Conservation (phyloP, 1,140 invertebrate species). For the Drosophila quadrilineata region DNA sequence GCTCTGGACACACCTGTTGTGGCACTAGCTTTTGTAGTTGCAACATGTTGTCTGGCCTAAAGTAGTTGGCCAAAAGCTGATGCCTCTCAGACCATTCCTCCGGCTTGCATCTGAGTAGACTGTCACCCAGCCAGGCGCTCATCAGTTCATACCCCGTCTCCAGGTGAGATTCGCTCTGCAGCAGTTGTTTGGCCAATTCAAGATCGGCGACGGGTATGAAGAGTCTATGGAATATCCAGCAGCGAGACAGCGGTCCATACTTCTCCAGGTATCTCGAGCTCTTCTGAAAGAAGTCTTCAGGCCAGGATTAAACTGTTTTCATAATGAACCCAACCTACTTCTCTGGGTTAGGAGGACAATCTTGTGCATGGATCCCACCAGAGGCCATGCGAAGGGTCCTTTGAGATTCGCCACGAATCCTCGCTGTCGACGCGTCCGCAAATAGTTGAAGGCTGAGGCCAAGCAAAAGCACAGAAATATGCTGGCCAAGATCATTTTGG, state of each 20-base stretch:
- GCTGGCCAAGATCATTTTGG: slow-evolving; percentile 60
- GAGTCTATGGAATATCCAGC: slow-evolving; percentile 61
- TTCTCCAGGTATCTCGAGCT: slow-evolving; percentile 44
- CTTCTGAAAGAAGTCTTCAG: slow-evolving; percentile 55
- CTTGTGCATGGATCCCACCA: slow-evolving; percentile 59
- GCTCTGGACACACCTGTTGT: slow-evolving; percentile 16
- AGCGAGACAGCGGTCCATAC: slow-evolving; percentile 51
- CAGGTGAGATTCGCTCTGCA: slow-evolving; percentile 43
- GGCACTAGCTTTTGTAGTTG: slow-evolving; percentile 14
- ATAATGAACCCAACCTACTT: slow-evolving; percentile 31
- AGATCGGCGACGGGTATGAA: slow-evolving; percentile 57
- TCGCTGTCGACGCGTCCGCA: slow-evolving; percentile 49
- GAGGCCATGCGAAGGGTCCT: slow-evolving; percentile 56
- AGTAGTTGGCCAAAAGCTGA: slow-evolving; percentile 24
- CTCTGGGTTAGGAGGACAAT: slow-evolving; percentile 47
- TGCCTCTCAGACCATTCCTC: slow-evolving; percentile 52
- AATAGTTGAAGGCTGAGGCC: slow-evolving; percentile 62
- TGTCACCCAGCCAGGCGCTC: slow-evolving; percentile 39
- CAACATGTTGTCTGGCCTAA: slow-evolving; percentile 17
- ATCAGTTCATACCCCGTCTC: slow-evolving; percentile 59
- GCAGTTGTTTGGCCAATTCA: slow-evolving; percentile 51
- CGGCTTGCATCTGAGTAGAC: slow-evolving; percentile 30
- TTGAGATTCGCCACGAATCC: slow-evolving; percentile 48
- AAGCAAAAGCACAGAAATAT: slow-evolving; percentile 67
- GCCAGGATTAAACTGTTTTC: neutral